phyloP scores from a whole-genome alignment of 2,888 invertebrate species.

The Sthenelais limicola region DNA sequence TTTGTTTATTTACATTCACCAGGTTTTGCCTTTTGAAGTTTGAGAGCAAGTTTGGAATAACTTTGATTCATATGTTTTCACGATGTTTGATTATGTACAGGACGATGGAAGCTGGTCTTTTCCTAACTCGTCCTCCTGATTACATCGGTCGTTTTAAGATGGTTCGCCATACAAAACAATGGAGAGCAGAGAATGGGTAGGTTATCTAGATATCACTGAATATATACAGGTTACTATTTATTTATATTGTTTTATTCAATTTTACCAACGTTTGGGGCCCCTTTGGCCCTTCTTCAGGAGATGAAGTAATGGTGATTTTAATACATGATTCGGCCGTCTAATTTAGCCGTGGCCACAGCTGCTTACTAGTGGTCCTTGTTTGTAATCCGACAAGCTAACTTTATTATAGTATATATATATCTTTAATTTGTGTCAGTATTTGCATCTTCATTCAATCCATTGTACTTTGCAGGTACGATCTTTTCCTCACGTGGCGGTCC shows the following conservation, averaged over 20 bases:
- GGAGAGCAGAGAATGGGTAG: constrained; percentile 61
- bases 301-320: no score
- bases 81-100: constrained; percentile 47
- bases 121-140: constrained; percentile 74
- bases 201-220: constrained; percentile 16
- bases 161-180: constrained; percentile 67
- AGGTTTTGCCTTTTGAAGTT: no score
- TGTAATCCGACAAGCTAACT: not conserved
- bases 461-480: constrained; percentile 55
- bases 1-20: no score
- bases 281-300: no score
- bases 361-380: not conserved
- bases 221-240: not conserved
- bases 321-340: no score
- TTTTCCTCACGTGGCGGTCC: constrained; percentile 63
- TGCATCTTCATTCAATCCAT: not conserved
- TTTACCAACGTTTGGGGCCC: not conserved
- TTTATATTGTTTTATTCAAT: not conserved
- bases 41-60: no score
- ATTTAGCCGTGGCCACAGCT: no score
- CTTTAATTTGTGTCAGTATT: not conserved
- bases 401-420: not conserved
- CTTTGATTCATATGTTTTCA: not conserved
- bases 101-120: constrained; percentile 69
- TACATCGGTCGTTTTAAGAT: constrained; percentile 71